These are phyloP conservation scores for Dryomyza anilis DNA, from an alignment of 2,888 invertebrate genomes.

Conservation along the genomic window DNA sequence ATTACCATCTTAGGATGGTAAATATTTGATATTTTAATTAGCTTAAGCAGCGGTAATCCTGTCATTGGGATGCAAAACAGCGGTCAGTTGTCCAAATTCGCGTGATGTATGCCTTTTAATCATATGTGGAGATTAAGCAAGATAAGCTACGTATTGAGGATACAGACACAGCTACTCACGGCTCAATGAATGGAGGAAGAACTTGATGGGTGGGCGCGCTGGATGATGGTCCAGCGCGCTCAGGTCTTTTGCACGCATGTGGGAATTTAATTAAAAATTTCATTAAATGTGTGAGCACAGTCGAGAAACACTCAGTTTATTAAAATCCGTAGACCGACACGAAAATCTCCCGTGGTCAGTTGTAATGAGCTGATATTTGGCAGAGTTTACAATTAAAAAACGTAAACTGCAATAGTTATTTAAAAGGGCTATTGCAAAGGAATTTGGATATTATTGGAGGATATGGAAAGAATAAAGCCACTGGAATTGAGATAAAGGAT, in stretches of 20 bases:
- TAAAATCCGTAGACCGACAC: not conserved
- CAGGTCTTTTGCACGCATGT: conserved; percentile 3
- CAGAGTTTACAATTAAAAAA: not conserved
- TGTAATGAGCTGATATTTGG: not conserved
- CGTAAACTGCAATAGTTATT: not conserved
- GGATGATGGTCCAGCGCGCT: not conserved
- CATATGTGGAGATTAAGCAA: conserved; percentile 26
- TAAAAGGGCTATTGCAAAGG: not conserved
- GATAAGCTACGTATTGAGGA: conserved; percentile 20
- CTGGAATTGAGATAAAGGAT: too few relatives aligned
- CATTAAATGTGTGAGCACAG: not conserved
- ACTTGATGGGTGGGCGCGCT: not conserved
- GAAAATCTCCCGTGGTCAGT: conserved; percentile 10
- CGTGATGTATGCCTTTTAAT: conserved; percentile 7
- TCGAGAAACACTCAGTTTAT: not conserved
- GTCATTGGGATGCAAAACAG: conserved; percentile 19
- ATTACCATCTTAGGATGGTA: conserved; percentile 29
- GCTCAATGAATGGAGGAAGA: too few relatives aligned
- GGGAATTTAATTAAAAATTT: conserved; percentile 26
- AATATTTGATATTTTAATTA: conserved; percentile 61
- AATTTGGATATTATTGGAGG: too few relatives aligned
- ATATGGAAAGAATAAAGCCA: too few relatives aligned
- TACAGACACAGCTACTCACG: too few relatives aligned
- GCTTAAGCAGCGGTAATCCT: conserved; percentile 53
- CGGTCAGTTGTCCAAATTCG: not conserved